Percentiles rank a stretch among this genome's conserved stretches.
These are phyloP conservation scores for Drosophila lacertosa DNA, from an alignment of 1,140 invertebrate species.

Conservation along the genomic window DNA sequence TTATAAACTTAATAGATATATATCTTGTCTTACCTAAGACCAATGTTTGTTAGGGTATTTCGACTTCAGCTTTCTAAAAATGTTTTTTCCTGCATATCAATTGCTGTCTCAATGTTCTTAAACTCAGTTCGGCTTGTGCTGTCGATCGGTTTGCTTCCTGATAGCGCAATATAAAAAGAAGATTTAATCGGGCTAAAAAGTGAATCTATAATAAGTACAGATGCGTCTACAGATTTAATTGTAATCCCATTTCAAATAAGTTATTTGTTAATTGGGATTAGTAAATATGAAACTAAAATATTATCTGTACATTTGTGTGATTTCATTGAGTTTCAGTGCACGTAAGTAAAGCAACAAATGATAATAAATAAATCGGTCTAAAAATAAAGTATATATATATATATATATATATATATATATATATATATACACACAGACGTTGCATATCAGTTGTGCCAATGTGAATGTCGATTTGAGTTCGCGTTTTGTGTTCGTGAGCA, in stretches of 20 bases:
- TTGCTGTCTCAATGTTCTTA: constrained; percentile 4
- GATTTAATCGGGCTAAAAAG: no score
- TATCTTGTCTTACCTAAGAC: neutral
- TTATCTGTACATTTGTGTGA: constrained; percentile 21
- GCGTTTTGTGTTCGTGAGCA: neutral
- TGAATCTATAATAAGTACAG: neutral
- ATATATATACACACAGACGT: neutral
- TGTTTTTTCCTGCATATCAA: neutral
- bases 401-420: no score
- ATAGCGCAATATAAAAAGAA: neutral
- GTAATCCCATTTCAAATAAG: neutral
- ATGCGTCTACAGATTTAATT: neutral
- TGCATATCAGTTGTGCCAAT: neutral
- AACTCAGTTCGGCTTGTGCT: constrained; percentile 30
- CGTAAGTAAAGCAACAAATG: constrained; percentile 66
- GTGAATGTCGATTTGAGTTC: neutral
- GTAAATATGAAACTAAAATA: constrained; percentile 23
- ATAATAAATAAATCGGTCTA: constrained; percentile 42
- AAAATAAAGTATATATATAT: no score
- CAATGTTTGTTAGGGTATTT: constrained; percentile 7
- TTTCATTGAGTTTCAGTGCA: constrained; percentile 30
- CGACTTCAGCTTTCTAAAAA: neutral
- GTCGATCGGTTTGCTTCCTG: constrained; percentile 19
- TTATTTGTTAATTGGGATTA: neutral
- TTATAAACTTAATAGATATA: no score